Evolutionary conservation across 2,113 vertebrate genomes (phyloP).

Genomic region (Gavialis gangeticus): DNA sequence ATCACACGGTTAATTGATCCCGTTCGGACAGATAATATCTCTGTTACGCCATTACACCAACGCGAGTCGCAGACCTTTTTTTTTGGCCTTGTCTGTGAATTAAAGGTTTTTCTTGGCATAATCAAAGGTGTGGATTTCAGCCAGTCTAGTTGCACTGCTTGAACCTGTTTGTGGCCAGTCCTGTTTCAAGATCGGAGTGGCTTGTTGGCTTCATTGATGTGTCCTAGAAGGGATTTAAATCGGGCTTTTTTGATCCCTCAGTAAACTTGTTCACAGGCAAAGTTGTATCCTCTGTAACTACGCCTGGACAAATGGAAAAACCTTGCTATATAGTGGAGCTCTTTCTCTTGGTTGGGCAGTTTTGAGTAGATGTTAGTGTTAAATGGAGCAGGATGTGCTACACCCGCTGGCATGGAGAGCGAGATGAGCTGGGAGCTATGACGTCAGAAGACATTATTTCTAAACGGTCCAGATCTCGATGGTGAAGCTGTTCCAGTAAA

Average conservation of each 20-base stretch:
- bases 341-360: background rate
- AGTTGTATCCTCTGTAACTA: background rate
- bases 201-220: background rate
- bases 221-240: background rate
- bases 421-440: background rate
- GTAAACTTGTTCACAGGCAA: background rate
- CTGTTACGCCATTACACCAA: background rate
- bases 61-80: background rate
- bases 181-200: background rate
- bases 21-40: background rate
- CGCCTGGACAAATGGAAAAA: background rate
- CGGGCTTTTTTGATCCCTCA: rapidly evolving
- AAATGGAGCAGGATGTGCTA: background rate
- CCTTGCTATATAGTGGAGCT: background rate
- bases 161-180: background rate
- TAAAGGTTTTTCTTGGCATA: background rate
- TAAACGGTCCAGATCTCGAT: rapidly evolving
- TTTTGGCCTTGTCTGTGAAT: background rate
- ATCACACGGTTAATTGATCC: conserved; percentile 53
- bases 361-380: background rate
- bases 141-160: background rate
- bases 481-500: background rate
- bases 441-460: background rate
- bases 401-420: background rate
- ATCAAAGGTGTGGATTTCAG: background rate